Base-by-base conservation (phyloP, 2,113 vertebrate genomes). In the Bubalus kerabau region DNA sequence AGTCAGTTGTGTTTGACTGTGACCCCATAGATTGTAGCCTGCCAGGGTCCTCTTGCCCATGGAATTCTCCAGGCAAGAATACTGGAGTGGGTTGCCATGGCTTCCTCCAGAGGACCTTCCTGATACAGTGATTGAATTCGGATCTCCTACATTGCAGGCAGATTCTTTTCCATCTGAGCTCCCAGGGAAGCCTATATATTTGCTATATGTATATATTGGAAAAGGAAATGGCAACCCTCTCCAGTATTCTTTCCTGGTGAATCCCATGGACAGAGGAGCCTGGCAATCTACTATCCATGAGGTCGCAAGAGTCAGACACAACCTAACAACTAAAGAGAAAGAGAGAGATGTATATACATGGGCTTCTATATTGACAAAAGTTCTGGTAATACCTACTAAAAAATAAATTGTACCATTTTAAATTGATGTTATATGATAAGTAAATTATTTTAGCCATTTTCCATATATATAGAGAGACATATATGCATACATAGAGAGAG, bases 231-330 rank as follows among this genome's bases (percentile, higher is more conserved):
- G 62, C 62, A n/a, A 64, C 32, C 62, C 32, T n/a, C 7, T 64
- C 15, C 62, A 64, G 7, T 64, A 64, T 64, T 64, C 32, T n/a
- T 64, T 32, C 62, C 30, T 0, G 2, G 32, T 9, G 32, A 64
- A 64, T n/a, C 32, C 62, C 32, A n/a, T 64, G 7, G 62, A 64
- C 4, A 4, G 62, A 64, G 62, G 15, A 64, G 62, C 15, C 15
- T 32, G 62, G 30, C 30, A 64, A 30, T 3, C 30, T 17, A 64
- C 30, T 32, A 64, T 32, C 30, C 15, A 8, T 32, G 30, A 67
- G 62, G 30, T 67, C 2, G 0, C 16, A 67, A 67, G 62, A 67
- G 16, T 67, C 16, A 8, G 32, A 67, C 16, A 9, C 0, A 3
- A n/a, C 62, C n/a, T 9, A 4, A 32, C 3, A 16, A 16, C 60